Evolutionary conservation across 2,888 invertebrate species (phyloP), one percentile per base, ranked within the genome.

Genomic region (Sericinus montela): DNA sequence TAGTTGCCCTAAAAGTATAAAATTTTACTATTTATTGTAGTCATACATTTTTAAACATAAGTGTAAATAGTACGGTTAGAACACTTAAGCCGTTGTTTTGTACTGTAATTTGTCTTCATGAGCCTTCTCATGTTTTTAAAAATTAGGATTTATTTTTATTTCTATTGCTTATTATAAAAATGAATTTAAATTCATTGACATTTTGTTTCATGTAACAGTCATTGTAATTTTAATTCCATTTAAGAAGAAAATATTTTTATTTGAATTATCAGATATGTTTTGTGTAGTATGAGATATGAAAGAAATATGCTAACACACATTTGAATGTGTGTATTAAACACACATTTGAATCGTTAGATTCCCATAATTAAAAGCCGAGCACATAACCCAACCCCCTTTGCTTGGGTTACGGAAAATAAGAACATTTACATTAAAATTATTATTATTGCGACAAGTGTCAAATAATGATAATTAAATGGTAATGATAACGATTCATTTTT

Each of bases 41-140:
- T 42, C 37, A 10, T 5, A 16, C 29, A 35, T 49, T 45, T 48
- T 50, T 40, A 40, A 45, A 25, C 1, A 25, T 45, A 50, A 50
- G 45, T 49, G 49, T 49, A 49, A 34, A 50, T 50, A 50, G 19
- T 11, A 15, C 10, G 19, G 25, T 28, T 28, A 35, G 36, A 38
- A 13, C 13, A 16, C 14, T 38, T 30, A 39, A 40, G 35, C 13
- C 23, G 23, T 46, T 50, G 23, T 23, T 36, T 45, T 37, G 11
- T 50, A 32, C 23, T 48, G 4, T 38, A 15, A 34, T 19, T 19
- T 45, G 28, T 44, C 13, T 5, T 37, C 30, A 23, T 25, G 25
- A 11, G 15, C 25, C 15, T 37, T 25, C 9, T 23, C 37, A 19
- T 30, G 13, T 13, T 19, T 19, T 29, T 19, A 19, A 34, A 28